Conservation (phyloP, 2,113 vertebrate genomes). For the Chlorocebus sabaeus region DNA sequence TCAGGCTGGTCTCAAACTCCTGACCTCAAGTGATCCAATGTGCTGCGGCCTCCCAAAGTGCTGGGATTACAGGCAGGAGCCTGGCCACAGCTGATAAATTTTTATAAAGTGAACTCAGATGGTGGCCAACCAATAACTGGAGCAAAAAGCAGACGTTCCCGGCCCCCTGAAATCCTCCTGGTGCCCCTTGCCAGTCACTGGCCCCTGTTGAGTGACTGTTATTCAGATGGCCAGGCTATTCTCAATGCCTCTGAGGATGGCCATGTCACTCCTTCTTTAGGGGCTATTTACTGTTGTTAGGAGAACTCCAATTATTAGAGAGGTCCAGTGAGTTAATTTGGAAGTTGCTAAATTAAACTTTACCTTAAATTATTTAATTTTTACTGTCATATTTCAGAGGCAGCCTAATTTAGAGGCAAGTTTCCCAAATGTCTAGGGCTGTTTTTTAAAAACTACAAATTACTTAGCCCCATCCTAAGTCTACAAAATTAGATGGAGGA, state of each 20-base stretch:
- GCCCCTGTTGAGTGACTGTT: neutral
- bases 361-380: neutral
- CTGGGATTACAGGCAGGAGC: too few relatives aligned
- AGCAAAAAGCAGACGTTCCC: neutral
- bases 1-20: too few relatives aligned
- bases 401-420: neutral
- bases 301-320: neutral
- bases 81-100: neutral
- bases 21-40: too few relatives aligned
- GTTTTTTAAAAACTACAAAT: neutral
- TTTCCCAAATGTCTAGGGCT: neutral
- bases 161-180: too few relatives aligned
- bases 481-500: neutral
- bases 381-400: neutral
- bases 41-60: too few relatives aligned
- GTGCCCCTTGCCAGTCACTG: neutral
- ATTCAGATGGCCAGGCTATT: neutral
- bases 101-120: neutral
- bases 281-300: neutral
- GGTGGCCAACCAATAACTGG: neutral
- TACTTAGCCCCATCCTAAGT: neutral
- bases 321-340: neutral
- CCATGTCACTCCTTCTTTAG: neutral
- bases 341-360: constrained; percentile 28
- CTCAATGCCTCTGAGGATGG: neutral